Evolutionary conservation across 2,113 vertebrate genomes (phyloP).

Genomic region (Cervus canadensis): DNA sequence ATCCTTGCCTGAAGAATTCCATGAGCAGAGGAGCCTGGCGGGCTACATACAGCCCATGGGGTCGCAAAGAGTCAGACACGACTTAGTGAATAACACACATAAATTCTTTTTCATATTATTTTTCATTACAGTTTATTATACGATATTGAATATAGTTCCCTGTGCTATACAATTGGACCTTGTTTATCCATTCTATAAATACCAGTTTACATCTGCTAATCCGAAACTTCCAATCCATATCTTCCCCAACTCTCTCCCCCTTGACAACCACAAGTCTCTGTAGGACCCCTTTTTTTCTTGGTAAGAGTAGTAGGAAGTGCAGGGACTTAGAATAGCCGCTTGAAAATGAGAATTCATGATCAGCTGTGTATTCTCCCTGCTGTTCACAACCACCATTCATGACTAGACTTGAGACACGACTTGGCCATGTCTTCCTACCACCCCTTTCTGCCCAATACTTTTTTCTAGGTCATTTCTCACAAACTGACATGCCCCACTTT

Average conservation of each 20-base stretch:
- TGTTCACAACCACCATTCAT: background rate
- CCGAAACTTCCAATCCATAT: background rate
- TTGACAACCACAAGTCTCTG: background rate
- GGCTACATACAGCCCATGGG: background rate
- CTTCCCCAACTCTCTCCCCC: background rate
- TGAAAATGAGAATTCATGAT: background rate
- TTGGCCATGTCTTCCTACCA: background rate
- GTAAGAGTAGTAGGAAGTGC: background rate
- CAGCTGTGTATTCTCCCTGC: background rate
- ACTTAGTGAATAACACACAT: background rate
- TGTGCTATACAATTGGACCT: background rate
- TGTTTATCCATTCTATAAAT: background rate
- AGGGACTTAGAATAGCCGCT: background rate
- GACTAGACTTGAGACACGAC: background rate
- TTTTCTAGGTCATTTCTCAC: background rate
- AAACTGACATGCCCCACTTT: background rate
- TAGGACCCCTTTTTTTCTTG: background rate
- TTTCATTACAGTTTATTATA: background rate
- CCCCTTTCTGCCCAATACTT: background rate
- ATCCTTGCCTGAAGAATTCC: background rate
- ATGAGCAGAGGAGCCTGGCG: background rate
- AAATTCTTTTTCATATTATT: background rate
- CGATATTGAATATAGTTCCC: background rate
- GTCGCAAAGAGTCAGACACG: accelerated
- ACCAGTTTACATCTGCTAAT: background rate